These are phyloP conservation scores for Polymixis lichenea DNA, from an alignment of 2,888 invertebrate species.

Conservation along the genomic window DNA sequence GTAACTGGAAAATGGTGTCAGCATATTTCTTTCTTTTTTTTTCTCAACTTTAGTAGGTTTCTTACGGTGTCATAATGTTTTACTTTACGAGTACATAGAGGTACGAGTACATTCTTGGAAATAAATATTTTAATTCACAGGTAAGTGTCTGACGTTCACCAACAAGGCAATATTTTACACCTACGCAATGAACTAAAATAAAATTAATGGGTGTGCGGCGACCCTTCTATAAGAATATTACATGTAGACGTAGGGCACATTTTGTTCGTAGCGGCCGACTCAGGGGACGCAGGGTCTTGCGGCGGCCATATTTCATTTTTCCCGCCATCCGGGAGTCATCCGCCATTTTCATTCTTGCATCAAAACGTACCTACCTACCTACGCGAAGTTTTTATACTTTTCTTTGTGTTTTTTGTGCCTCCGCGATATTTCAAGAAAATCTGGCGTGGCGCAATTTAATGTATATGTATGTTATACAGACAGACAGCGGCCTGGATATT, in stretches of 20 bases:
- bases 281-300: conserved; percentile 69
- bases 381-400: conserved; percentile 70
- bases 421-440: conserved; percentile 50
- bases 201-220: conserved; percentile 63
- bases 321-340: conserved; percentile 77
- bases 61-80: neutral
- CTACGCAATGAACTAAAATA: conserved; percentile 66
- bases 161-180: conserved; percentile 61
- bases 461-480: conserved; percentile 5
- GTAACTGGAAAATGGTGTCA: accelerated
- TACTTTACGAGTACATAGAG: neutral
- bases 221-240: conserved; percentile 64
- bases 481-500: conserved; percentile 31
- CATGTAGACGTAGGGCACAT: conserved; percentile 59
- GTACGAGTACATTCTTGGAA: conserved; percentile 3
- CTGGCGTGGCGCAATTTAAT: conserved; percentile 48
- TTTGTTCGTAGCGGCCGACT: conserved; percentile 56
- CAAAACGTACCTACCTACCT: too few relatives aligned
- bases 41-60: neutral
- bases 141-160: conserved; percentile 25
- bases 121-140: conserved; percentile 38
- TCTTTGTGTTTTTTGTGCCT: conserved; percentile 62
- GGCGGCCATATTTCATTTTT: conserved; percentile 84
- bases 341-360: conserved; percentile 80
- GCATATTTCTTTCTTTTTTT: neutral